Base-by-base conservation (phyloP, 2,113 vertebrate species). In the Phyllostomus hastatus region DNA sequence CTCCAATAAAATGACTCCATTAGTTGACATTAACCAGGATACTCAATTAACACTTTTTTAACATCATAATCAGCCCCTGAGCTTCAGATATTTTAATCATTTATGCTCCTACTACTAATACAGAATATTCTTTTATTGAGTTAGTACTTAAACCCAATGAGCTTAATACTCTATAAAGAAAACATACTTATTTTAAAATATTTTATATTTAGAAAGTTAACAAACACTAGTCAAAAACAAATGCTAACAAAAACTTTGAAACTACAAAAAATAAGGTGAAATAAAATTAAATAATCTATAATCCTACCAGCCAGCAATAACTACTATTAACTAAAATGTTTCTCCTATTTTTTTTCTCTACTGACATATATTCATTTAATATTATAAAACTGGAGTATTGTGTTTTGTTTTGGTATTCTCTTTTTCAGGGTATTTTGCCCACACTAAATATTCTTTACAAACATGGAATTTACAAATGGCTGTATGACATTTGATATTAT, bases 11-110 rank as follows among this genome's bases (percentile, higher is more conserved):
- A 91, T 79, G 22, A 61, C 22, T 88, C 43, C 14, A 89, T 81
- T 93, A 72, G 31, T 52, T 78, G 22, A 52, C 38, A 82, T 73
- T 83, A 90, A 90, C 57, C 26, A 94, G 43, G 28, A 61, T 10
- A 78, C 4, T 52, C 28, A 92, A 79, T 86, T 66, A 88, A 82
- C 12, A 81, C 73, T 80, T 69, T 2, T 84, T 81, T 66, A 93
- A 89, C 20, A 94, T 73, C 17, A 95, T 46, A 91, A 92, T 79
- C 48, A 81, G 22, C 31, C 9, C 20, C 7, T 95, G 24, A 83
- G 38, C 89, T 96, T 93, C 61, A 95, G 61, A 64, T 92, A 91
- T 79, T 88, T 88, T 46, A 94, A 75, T 75, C 24, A 90, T 76
- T 91, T 91, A 86, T 41, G 84, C 46, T 84, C 19, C 93, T 57